Conservation (phyloP, 2,888 invertebrate genomes). For the Barypeithes pellucidus region DNA sequence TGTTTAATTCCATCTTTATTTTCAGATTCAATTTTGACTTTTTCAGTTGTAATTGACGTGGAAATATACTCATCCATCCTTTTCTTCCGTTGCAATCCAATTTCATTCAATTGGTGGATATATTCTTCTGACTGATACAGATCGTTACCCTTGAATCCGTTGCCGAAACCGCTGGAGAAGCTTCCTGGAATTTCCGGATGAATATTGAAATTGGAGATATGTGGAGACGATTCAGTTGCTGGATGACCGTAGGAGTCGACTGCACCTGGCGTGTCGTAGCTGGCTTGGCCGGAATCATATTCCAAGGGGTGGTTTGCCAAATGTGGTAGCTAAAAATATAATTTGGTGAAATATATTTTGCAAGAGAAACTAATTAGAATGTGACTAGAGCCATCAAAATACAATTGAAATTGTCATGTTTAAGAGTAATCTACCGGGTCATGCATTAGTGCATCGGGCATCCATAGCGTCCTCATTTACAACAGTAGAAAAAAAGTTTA, state of each 20-base stretch:
- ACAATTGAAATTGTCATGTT: too few relatives aligned
- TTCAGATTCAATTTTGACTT: not conserved
- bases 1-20: not conserved
- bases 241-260: constrained; percentile 52
- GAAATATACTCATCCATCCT: constrained; percentile 22
- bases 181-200: not conserved
- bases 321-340: constrained; percentile 50
- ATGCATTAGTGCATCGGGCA: too few relatives aligned
- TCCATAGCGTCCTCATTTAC: too few relatives aligned
- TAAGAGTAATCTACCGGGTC: too few relatives aligned
- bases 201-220: not conserved
- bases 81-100: constrained; percentile 29
- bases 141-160: constrained; percentile 15
- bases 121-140: constrained; percentile 32
- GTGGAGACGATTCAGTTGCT: constrained; percentile 18
- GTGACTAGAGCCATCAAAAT: too few relatives aligned
- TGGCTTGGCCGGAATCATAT: constrained; percentile 46
- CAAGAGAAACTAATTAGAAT: too few relatives aligned
- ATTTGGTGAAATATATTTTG: too few relatives aligned
- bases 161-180: constrained; percentile 4
- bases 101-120: constrained; percentile 40
- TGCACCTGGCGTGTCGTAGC: constrained; percentile 53
- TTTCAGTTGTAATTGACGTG: not conserved
- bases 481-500: too few relatives aligned
- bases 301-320: constrained; percentile 51